phyloP scores from a whole-genome alignment of 2,113 vertebrate species.

The Pterocles gutturalis region DNA sequence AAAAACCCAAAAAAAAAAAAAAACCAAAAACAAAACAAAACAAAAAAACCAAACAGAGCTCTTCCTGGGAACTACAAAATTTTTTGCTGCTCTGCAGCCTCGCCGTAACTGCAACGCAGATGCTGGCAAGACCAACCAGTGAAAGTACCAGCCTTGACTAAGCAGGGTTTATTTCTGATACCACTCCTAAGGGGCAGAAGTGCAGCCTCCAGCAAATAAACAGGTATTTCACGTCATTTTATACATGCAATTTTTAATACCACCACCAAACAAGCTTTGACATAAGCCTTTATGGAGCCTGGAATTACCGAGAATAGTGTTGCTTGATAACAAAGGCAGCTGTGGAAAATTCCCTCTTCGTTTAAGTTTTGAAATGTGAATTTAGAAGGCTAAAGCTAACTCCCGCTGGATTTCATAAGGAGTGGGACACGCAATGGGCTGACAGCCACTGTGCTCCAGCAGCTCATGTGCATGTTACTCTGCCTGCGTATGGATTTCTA shows the following conservation, averaged over 20 bases:
- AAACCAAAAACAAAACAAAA: no score
- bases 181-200: background rate
- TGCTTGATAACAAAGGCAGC: background rate
- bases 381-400: background rate
- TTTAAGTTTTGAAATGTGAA: rapidly evolving
- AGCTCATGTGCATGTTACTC: rapidly evolving
- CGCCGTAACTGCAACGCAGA: rapidly evolving
- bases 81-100: background rate
- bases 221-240: background rate
- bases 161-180: background rate
- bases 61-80: background rate
- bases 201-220: background rate
- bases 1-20: no score
- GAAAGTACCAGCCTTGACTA: background rate
- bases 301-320: background rate
- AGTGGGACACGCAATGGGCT: rapidly evolving
- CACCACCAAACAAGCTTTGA: background rate
- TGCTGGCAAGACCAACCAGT: background rate
- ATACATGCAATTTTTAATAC: background rate
- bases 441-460: background rate
- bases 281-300: background rate
- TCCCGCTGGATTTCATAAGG: rapidly evolving
- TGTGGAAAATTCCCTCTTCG: background rate
- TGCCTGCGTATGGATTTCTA: rapidly evolving
- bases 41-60: rapidly evolving